Base-by-base conservation (phyloP, 2,888 invertebrate species). In the Cylindroiulus punctatus region DNA sequence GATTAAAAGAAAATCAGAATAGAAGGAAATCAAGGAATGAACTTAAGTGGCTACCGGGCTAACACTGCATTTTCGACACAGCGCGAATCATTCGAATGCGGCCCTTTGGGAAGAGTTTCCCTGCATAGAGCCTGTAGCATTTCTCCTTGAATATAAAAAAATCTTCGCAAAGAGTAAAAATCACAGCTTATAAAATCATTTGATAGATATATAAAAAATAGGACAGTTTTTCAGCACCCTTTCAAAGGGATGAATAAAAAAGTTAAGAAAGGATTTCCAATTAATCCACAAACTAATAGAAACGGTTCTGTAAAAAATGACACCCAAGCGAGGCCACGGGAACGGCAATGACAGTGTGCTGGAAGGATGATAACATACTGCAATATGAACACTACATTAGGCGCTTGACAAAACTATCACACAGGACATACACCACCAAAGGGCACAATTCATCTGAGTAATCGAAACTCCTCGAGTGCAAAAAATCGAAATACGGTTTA, bases 161-260 rank as follows among this genome's bases (percentile, higher is more conserved):
- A 65, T 65, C 65, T 65, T 65, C 26, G 26, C 65, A 65, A 65
- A 65, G 65, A 65, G 65, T 65, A 65, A 65, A 65, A 65, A 65
- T 65, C 65, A 65, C 65, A 65, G 65, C 65, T 65, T 65, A 65
- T 65, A 65, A 65, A 65, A 65, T 65, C 65, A 65, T 65, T 26
- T 26, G 10, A n/a, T 65, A 65, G 65, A 65, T 65, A 65, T 65
- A 65, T 65, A 65, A 65, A 65, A 65, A 65, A 65, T 65, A 65
- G 65, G 65, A 65, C 65, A 65, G 65, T 22, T 22, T 65, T 65
- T 12, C 65, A 65, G 65, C 65, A 65, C 65, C 26, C 26, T 65
- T 26, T 65, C 65, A 12, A 65, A 65, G 65, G 65, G 65, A 65
- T 26, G n/a, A 26, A 65, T 65, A 65, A 65, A 65, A 65, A 65